Base-by-base conservation (phyloP, 1,140 invertebrate species). In the Drosophila hydei region DNA sequence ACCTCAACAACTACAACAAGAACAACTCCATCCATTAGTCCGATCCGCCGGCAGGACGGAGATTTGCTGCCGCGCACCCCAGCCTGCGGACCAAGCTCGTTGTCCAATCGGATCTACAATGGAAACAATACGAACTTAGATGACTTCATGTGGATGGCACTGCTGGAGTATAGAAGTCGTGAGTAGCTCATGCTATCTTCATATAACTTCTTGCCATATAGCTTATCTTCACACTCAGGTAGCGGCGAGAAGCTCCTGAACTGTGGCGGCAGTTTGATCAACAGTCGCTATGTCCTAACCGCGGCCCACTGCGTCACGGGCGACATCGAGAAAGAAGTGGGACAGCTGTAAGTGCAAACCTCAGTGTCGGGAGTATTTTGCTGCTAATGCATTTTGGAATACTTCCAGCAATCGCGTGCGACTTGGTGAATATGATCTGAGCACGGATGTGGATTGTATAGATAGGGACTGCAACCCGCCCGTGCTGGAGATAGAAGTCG, bases 261-360 rank as follows among this genome's bases (percentile, higher is more conserved):
- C 68, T 93, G 93, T 56, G 94, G 94, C 6, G 94, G 94, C 4
- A 94, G 94, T 18, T 70, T 94, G 33, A 94, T 94, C 72, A 94
- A 92, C 19, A 91, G 91, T 38, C 91, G 92, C 47, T 94, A 94
- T 71, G 91, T 94, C 2, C 67, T 94, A 19, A 98, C 97, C 0
- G 97, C 97, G 0, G 96, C 96, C 0, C 97, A 98, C 90, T 98
- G 97, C 77, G 92, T 98, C 4, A 94, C 94, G 68, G 94, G 94
- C 14, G 92, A 45, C n/a, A 78, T 91, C 8, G 72, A 78, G 42
- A 67, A 14, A 5, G 43, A 64, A 65, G 73, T 90, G 18, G 90
- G 90, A 5, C 50, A 47, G 9, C 73, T 91, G 90, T 91, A 74
- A 84, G 88, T 89, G 56, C 0, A 7, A 42, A 16, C 14, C 0